phyloP scores from a whole-genome alignment of 2,797 vertebrate genomes.

The Pipistrellus kuhlii region DNA sequence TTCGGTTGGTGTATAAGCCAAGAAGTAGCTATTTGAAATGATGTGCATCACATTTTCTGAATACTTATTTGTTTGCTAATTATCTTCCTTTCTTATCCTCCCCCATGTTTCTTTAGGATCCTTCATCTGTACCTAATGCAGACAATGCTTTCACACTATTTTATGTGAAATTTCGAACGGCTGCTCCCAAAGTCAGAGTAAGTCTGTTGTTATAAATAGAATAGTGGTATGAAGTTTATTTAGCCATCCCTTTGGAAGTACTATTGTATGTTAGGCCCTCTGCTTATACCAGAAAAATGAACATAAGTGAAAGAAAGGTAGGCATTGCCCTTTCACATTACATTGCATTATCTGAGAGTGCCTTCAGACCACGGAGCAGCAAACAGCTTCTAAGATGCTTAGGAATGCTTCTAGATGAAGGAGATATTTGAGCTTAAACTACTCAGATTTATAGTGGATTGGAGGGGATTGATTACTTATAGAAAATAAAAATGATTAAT shows the following conservation, averaged over 20 bases:
- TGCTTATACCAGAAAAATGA: slow-evolving; percentile 6
- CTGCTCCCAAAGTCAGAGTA: slow-evolving; percentile 98
- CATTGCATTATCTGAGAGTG: background rate
- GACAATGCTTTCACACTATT: slow-evolving; percentile 99
- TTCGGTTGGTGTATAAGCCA: slow-evolving; percentile 27
- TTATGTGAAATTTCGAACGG: slow-evolving; percentile 97
- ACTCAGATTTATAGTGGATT: background rate
- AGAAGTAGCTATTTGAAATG: background rate
- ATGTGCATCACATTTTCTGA: slow-evolving; percentile 33
- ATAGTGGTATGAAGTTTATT: slow-evolving; percentile 30
- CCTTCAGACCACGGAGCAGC: background rate
- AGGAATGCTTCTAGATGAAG: background rate
- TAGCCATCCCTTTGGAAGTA: background rate
- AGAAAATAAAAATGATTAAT: background rate
- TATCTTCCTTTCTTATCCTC: slow-evolving; percentile 23
- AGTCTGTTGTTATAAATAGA: slow-evolving; percentile 81
- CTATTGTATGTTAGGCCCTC: background rate
- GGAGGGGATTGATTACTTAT: background rate
- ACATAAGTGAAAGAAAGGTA: background rate
- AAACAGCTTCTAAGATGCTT: background rate
- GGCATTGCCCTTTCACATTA: background rate
- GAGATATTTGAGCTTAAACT: background rate
- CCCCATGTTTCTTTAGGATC: slow-evolving; percentile 89
- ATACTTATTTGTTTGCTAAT: slow-evolving; percentile 60
- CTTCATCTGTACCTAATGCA: slow-evolving; percentile 92